Conservation (phyloP, 2,888 invertebrate genomes). For the Leptinotarsa peninsularis region DNA sequence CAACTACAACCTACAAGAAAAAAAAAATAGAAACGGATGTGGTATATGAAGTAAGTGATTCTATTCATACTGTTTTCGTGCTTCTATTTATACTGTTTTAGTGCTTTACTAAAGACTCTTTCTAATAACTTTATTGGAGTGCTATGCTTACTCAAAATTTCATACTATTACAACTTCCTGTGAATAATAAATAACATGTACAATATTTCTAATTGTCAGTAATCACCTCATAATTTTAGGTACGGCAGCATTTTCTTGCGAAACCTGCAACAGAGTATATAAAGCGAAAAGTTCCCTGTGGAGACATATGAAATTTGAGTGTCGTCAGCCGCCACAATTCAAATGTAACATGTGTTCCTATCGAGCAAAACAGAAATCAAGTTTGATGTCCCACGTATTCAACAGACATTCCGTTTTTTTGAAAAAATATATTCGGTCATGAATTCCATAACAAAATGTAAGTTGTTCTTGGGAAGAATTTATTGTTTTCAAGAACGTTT, state of each 20-base stretch:
- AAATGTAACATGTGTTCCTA: slow-evolving; percentile 47
- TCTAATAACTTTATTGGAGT: too few species aligned
- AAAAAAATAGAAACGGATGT: too few species aligned
- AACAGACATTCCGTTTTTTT: neutral
- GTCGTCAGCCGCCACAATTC: slow-evolving; percentile 48
- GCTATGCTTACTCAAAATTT: too few species aligned
- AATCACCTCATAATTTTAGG: neutral
- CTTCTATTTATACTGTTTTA: too few species aligned
- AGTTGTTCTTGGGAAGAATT: too few species aligned
- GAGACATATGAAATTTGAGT: slow-evolving; percentile 49
- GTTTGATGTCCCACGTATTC: slow-evolving; percentile 28
- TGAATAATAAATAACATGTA: too few species aligned
- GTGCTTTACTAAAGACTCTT: too few species aligned
- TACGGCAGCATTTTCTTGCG: slow-evolving; percentile 27
- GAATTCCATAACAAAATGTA: neutral
- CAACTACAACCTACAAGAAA: too few species aligned
- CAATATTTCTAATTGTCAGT: neutral
- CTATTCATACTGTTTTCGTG: too few species aligned
- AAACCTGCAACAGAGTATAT: slow-evolving; percentile 44
- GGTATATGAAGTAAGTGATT: too few species aligned
- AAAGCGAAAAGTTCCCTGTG: slow-evolving; percentile 46
- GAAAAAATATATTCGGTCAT: neutral
- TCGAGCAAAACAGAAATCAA: slow-evolving; percentile 45
- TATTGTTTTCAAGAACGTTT: too few species aligned
- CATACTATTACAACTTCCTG: too few species aligned